Conservation (phyloP, 2,113 vertebrate species). For the Amblyopsis rosae region DNA sequence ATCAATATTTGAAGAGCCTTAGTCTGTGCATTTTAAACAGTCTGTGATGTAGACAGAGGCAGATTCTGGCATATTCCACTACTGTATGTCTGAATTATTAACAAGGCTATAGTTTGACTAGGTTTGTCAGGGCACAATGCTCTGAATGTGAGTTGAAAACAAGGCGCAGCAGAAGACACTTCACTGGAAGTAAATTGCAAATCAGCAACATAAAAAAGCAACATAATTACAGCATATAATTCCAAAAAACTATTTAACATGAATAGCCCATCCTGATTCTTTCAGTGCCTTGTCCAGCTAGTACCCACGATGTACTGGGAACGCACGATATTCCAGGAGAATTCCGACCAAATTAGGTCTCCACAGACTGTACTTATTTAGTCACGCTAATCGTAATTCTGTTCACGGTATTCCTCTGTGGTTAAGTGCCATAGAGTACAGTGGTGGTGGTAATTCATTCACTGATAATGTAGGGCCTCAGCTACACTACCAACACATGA, state of each 20-base stretch:
- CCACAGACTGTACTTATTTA: constrained; percentile 59
- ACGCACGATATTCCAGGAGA: constrained; percentile 31
- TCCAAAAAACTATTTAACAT: constrained; percentile 4
- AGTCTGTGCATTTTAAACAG: constrained; percentile 85
- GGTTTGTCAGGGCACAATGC: constrained; percentile 16
- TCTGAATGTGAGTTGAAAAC: constrained; percentile 21
- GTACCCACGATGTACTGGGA: constrained; percentile 31
- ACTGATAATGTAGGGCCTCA: constrained; percentile 47
- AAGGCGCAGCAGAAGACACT: constrained; percentile 8
- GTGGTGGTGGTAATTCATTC: constrained; percentile 57
- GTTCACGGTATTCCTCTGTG: constrained; percentile 43
- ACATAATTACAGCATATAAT: no score
- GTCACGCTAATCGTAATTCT: constrained; percentile 67
- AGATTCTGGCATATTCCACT: constrained; percentile 64
- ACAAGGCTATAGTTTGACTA: constrained; percentile 49
- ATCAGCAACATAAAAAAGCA: no score
- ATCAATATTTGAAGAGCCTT: constrained; percentile 90
- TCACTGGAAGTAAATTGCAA: constrained; percentile 1
- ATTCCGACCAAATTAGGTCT: constrained; percentile 49
- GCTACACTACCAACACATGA: constrained; percentile 30
- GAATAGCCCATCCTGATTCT: background rate
- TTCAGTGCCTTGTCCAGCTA: constrained; percentile 14
- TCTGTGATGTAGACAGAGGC: constrained; percentile 68
- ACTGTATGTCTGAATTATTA: constrained; percentile 62
- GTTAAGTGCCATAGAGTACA: constrained; percentile 62